phyloP scores from a whole-genome alignment of 92 coral and sea anemone species.

The Parazoanthus swiftii region DNA sequence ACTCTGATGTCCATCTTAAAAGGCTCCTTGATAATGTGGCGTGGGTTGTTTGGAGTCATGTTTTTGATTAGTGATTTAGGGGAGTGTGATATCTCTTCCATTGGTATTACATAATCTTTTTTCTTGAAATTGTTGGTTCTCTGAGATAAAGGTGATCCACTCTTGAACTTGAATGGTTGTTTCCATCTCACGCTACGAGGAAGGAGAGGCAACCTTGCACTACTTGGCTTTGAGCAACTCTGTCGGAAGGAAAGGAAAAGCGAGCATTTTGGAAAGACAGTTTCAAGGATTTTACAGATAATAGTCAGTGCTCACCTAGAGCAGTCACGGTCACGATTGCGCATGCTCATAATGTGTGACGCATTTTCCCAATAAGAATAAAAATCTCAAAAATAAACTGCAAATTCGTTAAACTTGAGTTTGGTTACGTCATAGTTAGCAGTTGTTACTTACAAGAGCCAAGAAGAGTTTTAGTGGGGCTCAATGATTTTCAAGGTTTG shows the following conservation, averaged over 20 bases:
- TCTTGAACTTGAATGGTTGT: neutral
- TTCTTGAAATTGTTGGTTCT: conserved; percentile 1
- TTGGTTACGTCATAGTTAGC: too few relatives aligned
- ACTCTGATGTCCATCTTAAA: conserved; percentile 54
- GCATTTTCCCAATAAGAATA: neutral
- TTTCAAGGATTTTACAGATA: neutral
- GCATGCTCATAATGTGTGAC: too few relatives aligned
- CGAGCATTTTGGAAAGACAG: neutral
- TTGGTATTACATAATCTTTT: neutral
- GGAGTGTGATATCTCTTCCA: neutral
- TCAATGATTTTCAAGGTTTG: too few relatives aligned
- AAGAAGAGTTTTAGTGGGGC: too few relatives aligned
- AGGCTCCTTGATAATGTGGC: conserved; percentile 34
- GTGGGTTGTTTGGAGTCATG: conserved; percentile 24
- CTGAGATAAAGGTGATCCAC: neutral
- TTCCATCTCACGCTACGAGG: neutral
- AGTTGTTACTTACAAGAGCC: too few relatives aligned
- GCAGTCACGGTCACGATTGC: neutral
- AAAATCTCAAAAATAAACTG: neutral
- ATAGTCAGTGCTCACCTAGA: neutral
- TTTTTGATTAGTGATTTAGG: conserved; percentile 27
- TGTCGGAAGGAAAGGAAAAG: neutral
- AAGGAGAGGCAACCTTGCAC: conserved; percentile 25
- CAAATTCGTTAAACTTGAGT: too few relatives aligned
- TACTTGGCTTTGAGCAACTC: conserved; percentile 8